These are phyloP conservation scores for Leontopithecus rosalia DNA, from an alignment of 2,797 vertebrate genomes.

Conservation along the genomic window DNA sequence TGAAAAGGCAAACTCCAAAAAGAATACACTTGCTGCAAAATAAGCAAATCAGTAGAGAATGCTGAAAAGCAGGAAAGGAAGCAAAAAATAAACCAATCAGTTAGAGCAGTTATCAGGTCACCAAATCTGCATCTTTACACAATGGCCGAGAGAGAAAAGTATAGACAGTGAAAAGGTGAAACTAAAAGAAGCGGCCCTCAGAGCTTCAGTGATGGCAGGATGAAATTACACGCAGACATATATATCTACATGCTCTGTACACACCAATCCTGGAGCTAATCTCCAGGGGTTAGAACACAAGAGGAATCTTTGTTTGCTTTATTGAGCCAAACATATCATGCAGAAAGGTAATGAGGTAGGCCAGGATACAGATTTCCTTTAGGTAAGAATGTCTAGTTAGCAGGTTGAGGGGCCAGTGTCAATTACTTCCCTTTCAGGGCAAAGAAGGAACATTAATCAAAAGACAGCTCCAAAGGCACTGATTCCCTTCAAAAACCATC, in stretches of 20 bases:
- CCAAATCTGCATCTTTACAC: background rate
- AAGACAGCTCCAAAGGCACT: background rate
- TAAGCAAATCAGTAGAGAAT: conserved; percentile 31
- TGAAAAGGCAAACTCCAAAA: conserved; percentile 46
- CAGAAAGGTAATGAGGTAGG: background rate
- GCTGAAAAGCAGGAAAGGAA: background rate
- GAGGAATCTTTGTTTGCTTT: conserved; percentile 41
- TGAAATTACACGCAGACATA: conserved; percentile 62
- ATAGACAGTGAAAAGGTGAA: background rate
- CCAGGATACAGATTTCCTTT: background rate
- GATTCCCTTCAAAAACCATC: conserved; percentile 20
- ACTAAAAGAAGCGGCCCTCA: background rate
- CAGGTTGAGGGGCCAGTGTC: background rate
- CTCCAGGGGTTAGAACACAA: conserved; percentile 40
- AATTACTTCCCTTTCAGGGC: background rate
- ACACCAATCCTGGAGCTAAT: conserved; percentile 33
- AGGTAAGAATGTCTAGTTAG: background rate
- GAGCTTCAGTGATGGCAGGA: background rate
- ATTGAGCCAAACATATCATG: conserved; percentile 53
- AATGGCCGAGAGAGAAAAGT: background rate
- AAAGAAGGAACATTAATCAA: background rate
- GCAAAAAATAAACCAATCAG: background rate
- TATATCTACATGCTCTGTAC: background rate
- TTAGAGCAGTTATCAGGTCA: background rate
- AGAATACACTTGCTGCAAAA: conserved; percentile 1